Base-by-base conservation (phyloP, 1,140 invertebrate genomes). In the Ctenoplectra terminalis region DNA sequence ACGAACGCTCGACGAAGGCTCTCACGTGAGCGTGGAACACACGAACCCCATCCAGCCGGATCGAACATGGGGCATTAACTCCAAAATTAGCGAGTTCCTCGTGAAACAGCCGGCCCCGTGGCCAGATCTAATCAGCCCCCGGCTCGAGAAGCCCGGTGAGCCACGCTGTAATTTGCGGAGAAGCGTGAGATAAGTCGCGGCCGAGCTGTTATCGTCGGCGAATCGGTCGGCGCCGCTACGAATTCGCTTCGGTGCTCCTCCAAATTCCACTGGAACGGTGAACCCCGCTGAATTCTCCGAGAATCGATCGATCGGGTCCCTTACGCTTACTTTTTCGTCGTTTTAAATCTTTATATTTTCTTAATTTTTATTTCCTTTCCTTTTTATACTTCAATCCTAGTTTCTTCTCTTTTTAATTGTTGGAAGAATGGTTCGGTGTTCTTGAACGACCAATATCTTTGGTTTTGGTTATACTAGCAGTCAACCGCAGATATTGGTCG, bases 41-140 rank as follows among this genome's bases (percentile, higher is more conserved):
- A 48, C 52, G 40, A 29, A 58, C 77, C 72, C 46, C n/a, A 48
- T 60, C 23, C 26, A 34, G 43, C 1, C 48, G 40, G 37, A 75
- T 74, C 71, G 78, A 66, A 58, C 71, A 66, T 46, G 78, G 48
- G 60, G 78, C 61, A 81, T 81, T 81, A 81, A 64, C 78, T 48
- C 60, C 78, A 58, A 86, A 86, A 86, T 86, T 85, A 85, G 63
- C 61, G 74, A 86, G 69, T 85, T 82, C 75, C 67, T 60, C 34
- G 50, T 60, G 73, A 43, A 86, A 78, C 71, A 73, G 46, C 54
- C 56, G 8, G 40, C 48, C 63, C 54, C 50, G n/a, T 26, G 48
- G 40, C 61, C 60, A 79, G 78, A 86, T 84, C 58, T 86, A 82
- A 86, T 85, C 83, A 61, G 52, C 43, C 4, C 71, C 15, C 48